Evolutionary conservation across 2,888 invertebrate species (phyloP).

Genomic region (Conops quadrifasciatus): DNA sequence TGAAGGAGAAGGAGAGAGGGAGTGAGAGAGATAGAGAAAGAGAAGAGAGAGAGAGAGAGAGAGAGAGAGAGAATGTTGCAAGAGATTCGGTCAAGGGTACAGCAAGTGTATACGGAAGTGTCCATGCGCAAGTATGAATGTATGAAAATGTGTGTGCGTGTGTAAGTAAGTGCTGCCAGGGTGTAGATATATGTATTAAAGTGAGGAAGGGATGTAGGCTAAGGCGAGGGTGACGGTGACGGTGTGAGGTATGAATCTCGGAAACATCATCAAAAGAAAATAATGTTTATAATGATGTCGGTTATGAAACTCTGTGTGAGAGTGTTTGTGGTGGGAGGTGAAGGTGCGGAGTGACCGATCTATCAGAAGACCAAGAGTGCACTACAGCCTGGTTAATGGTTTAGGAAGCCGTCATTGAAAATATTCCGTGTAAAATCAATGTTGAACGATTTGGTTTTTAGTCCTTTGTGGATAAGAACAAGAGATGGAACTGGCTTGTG

Average conservation of each 20-base stretch:
- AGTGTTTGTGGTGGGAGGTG: slow-evolving; percentile 5
- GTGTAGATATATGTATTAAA: background rate
- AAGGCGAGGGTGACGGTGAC: too few species aligned
- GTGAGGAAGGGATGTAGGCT: too few species aligned
- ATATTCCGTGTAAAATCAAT: background rate
- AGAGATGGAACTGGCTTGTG: background rate
- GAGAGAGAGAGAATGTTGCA: too few species aligned
- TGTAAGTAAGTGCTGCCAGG: slow-evolving; percentile 1
- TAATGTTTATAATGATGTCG: slow-evolving; percentile 6
- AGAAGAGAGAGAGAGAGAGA: background rate
- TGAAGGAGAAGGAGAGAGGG: background rate
- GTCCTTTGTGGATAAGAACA: background rate
- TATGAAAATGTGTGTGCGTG: background rate
- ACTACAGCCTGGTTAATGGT: too few species aligned
- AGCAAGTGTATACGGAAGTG: too few species aligned
- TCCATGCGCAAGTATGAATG: background rate
- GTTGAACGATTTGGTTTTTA: background rate
- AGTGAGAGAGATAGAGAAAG: background rate
- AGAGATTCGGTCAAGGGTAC: too few species aligned
- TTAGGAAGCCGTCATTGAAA: too few species aligned
- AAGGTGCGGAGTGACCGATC: background rate
- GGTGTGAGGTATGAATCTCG: too few species aligned
- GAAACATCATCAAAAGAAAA: background rate
- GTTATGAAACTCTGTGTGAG: background rate
- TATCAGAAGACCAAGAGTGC: too few species aligned